Base-by-base conservation (phyloP, 2,888 invertebrate genomes). In the Agrochola lychnidis region DNA sequence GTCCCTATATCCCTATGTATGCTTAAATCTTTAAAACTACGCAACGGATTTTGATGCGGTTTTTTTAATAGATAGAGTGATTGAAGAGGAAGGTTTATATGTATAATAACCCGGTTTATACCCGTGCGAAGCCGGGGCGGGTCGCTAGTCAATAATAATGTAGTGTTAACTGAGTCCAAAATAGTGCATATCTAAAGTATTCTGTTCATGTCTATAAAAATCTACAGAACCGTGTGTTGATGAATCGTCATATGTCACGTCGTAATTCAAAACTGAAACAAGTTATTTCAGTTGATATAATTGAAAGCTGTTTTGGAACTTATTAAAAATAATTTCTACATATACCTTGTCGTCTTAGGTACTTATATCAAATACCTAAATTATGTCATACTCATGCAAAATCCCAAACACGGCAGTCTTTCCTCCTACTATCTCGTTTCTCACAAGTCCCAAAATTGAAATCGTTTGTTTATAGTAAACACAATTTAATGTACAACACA, bases 221-320 rank as follows among this genome's bases (percentile, higher is more conserved):
- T 63, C 9, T 63, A 40, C 40, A 14, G n/a, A n/a, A 56, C n/a
- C 56, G 56, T 56, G 56, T 56, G 9, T n/a, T 9, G 22, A 36
- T 1, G 45, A 45, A 14, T 45, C 45, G 45, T 45, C 45, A 42
- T 42, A 42, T 42, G 30, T 22, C 22, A 70, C 9, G 4, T 63
- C 22, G 30, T 22, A 30, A 70, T 36, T 59, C 16, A 19, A 70
- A 48, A 12, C 42, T 30, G 14, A 45, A 30, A 42, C 25, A 22
- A 30, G 22, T 45, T 5, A 45, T 67, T 45, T 64, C 10, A 30
- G 30, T 45, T 45, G 14, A 9, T 3, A 16, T 45, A 63, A 30
- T 64, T 70, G 30, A 45, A 48, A 70, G 67, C 36, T n/a, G 10
- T 67, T 70, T 66, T 66, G 4, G 9, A n/a, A 45, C 12, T 25